A percentile compares a stretch with the other conserved stretches of the same genome.
Conservation (phyloP, 2,888 invertebrate species). For the Calliphora vomitoria region DNA sequence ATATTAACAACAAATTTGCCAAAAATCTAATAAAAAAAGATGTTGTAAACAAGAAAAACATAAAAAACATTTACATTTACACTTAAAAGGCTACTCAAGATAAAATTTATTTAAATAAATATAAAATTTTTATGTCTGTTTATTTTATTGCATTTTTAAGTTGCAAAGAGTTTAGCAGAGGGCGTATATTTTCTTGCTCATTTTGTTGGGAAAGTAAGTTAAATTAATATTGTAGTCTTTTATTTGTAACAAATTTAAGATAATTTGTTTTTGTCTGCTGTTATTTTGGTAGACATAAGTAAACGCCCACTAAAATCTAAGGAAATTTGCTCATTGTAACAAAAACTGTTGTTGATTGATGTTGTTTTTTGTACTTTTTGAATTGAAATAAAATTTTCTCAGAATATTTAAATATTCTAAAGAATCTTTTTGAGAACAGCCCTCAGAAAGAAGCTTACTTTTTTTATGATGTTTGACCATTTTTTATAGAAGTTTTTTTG, state of each 20-base stretch:
- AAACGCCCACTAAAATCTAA: not conserved
- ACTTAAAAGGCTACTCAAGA: not conserved
- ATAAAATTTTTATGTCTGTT: not conserved
- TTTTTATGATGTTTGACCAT: no score
- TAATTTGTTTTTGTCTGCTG: not conserved
- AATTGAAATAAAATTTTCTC: no score
- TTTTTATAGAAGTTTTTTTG: no score
- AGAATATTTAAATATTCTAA: no score
- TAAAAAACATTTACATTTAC: no score
- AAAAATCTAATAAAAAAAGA: not conserved
- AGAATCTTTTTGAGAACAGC: no score
- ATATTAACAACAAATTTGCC: conserved; percentile 9
- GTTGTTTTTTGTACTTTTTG: not conserved
- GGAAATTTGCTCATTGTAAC: not conserved
- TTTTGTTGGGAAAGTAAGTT: not conserved
- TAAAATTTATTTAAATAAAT: not conserved
- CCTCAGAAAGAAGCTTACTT: no score
- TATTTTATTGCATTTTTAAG: not conserved
- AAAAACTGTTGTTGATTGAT: not conserved
- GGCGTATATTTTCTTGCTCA: not conserved
- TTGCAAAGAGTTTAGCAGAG: not conserved
- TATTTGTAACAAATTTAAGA: not conserved
- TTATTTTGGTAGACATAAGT: not conserved
- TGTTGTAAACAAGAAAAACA: not conserved
- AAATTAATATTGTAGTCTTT: not conserved